Base-by-base conservation (phyloP, 2,113 vertebrate genomes). In the Osmerus mordax region DNA sequence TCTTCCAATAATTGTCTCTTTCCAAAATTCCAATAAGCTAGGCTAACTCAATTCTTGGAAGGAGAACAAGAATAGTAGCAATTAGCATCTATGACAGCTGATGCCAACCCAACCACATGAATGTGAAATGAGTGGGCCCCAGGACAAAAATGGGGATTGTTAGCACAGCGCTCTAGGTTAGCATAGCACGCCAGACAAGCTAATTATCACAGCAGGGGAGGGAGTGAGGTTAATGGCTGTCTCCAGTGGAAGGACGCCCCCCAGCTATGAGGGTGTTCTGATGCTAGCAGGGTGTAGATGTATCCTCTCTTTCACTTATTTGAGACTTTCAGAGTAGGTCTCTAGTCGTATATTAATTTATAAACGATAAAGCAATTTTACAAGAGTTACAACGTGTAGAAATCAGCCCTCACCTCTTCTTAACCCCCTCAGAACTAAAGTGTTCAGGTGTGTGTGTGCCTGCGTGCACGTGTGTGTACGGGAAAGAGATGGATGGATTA, bases 31-130 rank as follows among this genome's bases (percentile, higher is more conserved):
- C 72, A 70, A 81, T 76, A 69, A 53, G 66, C 69, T 60, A 36
- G 29, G 59, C 71, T 53, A 71, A 75, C 77, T 66, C 77, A 64
- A 66, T 59, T 65, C 75, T 77, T 28, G 29, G 70, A 74, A 63
- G 29, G 61, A 28, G 47, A 71, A 15, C 72, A 14, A 15, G 16
- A 65, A 74, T 41, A 71, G 3, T 28, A 72, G 69, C 69, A 74
- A 82, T 83, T 75, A 73, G 60, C 1, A 15, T 9, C 23, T 64
- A 1, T 64, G 29, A 8, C 41, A 47, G 41, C 41, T 47, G 41
- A 47, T 11, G 41, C 41, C 41, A 47, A 47, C 2, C 41, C 41
- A 47, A 5, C 41, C 41, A 47, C 7, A 47, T 47, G 41, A 47
- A 47, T 47, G 41, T 25, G 25, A 25, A 61, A 21, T n/a, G n/a